Percentiles rank a stretch among this genome's conserved stretches.
Evolutionary conservation across 2,113 vertebrate species (phyloP).

Genomic region (Trochalopteron elliotii): DNA sequence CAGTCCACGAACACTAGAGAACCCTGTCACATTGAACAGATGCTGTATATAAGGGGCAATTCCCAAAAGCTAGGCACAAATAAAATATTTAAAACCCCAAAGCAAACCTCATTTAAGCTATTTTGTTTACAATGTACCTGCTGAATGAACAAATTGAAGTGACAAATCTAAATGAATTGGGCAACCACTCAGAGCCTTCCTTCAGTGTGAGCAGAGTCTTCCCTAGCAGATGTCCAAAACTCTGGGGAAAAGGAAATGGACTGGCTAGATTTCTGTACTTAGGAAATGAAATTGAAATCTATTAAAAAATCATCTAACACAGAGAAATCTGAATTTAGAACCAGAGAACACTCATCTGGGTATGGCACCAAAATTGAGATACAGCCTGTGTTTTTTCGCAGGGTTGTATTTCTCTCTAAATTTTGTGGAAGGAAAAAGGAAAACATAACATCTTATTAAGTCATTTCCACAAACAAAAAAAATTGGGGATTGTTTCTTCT

Average conservation of each 20-base stretch:
- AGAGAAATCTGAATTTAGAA: conserved; percentile 29
- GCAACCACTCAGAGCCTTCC: conserved; percentile 34
- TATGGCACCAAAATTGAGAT: not conserved
- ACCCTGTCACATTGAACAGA: not conserved
- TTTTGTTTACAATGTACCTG: conserved; percentile 56
- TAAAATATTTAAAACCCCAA: conserved; percentile 55
- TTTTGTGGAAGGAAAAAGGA: not conserved
- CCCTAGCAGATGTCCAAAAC: conserved; percentile 50
- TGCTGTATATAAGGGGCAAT: conserved; percentile 10
- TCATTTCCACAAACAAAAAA: not conserved
- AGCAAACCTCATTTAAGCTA: conserved; percentile 43
- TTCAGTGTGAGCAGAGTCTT: not conserved
- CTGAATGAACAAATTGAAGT: conserved; percentile 42
- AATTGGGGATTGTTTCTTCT: not conserved
- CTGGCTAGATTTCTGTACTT: conserved; percentile 36
- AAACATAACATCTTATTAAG: not conserved
- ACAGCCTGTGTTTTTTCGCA: not conserved
- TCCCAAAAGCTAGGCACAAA: conserved; percentile 50
- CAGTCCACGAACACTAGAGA: conserved; percentile 2
- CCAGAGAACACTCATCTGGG: not conserved
- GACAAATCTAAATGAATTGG: conserved; percentile 58
- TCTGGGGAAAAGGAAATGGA: conserved; percentile 47
- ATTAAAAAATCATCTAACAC: conserved; percentile 25
- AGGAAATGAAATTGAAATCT: conserved; percentile 28
- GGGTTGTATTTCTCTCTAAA: not conserved